Base-by-base conservation (phyloP, 2,113 vertebrate genomes). In the Falco punctatus region DNA sequence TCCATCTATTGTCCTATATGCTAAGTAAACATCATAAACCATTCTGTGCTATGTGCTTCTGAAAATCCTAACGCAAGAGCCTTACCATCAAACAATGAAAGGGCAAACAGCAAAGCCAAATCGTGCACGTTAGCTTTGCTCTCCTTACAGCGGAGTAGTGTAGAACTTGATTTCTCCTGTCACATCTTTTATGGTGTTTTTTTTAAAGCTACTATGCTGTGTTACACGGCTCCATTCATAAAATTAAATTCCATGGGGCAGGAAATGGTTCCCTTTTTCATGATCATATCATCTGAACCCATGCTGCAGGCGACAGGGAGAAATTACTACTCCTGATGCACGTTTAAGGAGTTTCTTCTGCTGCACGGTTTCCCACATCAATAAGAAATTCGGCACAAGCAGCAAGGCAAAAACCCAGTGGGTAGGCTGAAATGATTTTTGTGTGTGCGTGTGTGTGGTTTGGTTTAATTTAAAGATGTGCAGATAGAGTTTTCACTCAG, bases 1-100 rank as follows among this genome's bases (percentile, higher is more conserved):
- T 95, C 97, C 96, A 94, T 94, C 95, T 96, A 96, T 96, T 96
- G 94, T 96, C 86, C 95, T 44, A 95, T 97, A 96, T 82, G 89
- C 55, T 96, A 94, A 97, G 84, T 61, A 97, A 96, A 96, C 87
- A 88, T 20, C 75, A 78, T 88, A 96, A 97, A 97, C 81, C 32
- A 38, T 79, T 88, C 79, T 88, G 81, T 52, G 33, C 85, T 91
- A 59, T 94, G 81, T 69, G 92, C 93, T 96, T 95, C 96, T 97
- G 94, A 94, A 96, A 95, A 91, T 96, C 82, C 9, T 38, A 94
- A 84, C 0, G 14, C 78, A 48, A 74, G 86, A 67, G 81, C 84
- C 86, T 83, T 73, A 70, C 78, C 81, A 83, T 92, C 87, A 92
- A 88, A 95, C 87, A 97, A 97, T 81, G 87, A 88, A 90, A 95